Evolutionary conservation across 2,797 vertebrate species (phyloP), one percentile per base, ranked within the genome.

Genomic region (Eremophila alpestris): DNA sequence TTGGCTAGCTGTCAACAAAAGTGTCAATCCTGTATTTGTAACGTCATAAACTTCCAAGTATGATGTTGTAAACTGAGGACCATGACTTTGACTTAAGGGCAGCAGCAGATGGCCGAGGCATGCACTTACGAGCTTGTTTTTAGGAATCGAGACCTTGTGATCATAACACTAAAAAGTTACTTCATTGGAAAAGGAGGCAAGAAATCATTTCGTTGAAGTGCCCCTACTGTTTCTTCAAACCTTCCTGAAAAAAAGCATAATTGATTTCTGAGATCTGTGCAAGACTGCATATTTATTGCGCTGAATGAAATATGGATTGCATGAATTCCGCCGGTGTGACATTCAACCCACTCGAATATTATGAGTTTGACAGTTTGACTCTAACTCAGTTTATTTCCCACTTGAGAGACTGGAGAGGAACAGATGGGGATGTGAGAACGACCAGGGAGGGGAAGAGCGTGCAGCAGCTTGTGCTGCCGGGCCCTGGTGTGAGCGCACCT

Each of bases 281-380:
- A 9, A 80, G 90, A 68, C 80, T 51, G 52, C 49, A 34, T 96
- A 93, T 96, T 95, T 96, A 94, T 82, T 93, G 89, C 5, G 0
- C 74, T 38, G 77, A 93, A 94, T 93, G 88, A 96, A 95, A 94
- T 94, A 95, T 55, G 93, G 91, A 80, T 95, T 80, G 75, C 67
- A 82, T 94, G 94, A 91, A 89, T 96, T 88, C 90, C 84, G 89
- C 71, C 78, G 64, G 93, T 94, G 63, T 94, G 94, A 96, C 95
- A 93, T 96, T 95, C 95, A 96, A 90, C 95, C 91, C 87, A 87
- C 80, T 95, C 3, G n/a, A 95, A 91, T 70, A 93, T 94, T 94
- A 95, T 92, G 93, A 96, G 87, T 94, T 96, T 96, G 93, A 96
- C 95, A 94, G 94, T 97, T 96, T 96, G 95, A 94, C 94, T 96